A percentile compares a stretch with the other conserved stretches of the same genome.
phyloP scores from a whole-genome alignment of 2,113 vertebrate species.

The Laticauda colubrina region DNA sequence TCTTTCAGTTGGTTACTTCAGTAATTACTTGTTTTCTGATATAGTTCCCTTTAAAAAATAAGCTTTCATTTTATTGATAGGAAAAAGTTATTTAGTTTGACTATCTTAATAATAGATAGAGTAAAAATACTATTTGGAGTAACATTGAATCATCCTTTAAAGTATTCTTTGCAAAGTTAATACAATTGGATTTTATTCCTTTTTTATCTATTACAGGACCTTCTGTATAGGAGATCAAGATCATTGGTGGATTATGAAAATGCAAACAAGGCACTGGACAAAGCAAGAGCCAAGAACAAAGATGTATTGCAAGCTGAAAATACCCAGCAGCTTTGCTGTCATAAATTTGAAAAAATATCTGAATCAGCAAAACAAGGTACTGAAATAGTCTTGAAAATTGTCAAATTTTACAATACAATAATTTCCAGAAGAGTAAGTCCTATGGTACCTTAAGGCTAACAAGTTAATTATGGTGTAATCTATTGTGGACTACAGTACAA shows the following conservation, averaged over 20 bases:
- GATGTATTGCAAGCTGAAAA: conserved; percentile 97
- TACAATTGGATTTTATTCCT: background rate
- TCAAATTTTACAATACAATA: background rate
- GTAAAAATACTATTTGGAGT: background rate
- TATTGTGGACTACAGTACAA: background rate
- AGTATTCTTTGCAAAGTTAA: background rate
- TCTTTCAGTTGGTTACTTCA: conserved; percentile 26
- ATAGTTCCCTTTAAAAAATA: conserved; percentile 10
- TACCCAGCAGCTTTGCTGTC: conserved; percentile 94
- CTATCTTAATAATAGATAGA: background rate
- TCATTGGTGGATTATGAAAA: conserved; percentile 98
- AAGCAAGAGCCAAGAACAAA: conserved; percentile 96
- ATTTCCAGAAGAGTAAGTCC: background rate
- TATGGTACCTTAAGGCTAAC: background rate
- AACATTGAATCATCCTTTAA: background rate
- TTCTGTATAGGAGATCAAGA: conserved; percentile 92
- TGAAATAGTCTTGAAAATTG: conserved; percentile 18
- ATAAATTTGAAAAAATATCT: conserved; percentile 99
- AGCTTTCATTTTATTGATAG: background rate
- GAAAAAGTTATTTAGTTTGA: background rate
- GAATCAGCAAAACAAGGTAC: conserved; percentile 98
- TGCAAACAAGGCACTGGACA: conserved; percentile 96
- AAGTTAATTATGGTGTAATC: background rate
- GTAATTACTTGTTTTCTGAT: conserved; percentile 38
- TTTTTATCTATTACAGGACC: conserved; percentile 76